These are phyloP conservation scores for Microhierax caerulescens DNA, from an alignment of 2,797 vertebrate genomes.

Conservation along the genomic window DNA sequence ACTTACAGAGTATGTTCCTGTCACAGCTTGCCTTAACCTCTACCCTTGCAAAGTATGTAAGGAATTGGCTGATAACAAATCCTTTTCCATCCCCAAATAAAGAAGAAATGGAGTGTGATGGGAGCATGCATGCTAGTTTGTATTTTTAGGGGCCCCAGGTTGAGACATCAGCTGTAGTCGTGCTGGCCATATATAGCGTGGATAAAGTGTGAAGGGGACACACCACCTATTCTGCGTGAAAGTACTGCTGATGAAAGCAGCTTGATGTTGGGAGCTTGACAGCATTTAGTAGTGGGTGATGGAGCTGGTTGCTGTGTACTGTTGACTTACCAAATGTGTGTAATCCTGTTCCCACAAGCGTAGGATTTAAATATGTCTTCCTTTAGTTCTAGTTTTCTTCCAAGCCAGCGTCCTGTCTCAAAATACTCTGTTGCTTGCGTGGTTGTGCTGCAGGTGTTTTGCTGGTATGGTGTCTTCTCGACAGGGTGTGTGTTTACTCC, in stretches of 20 bases:
- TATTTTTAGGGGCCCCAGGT: not conserved
- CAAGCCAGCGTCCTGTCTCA: not conserved
- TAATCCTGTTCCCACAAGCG: not conserved
- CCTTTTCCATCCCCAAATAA: conserved; percentile 37
- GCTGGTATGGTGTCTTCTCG: not conserved
- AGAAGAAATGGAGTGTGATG: not conserved
- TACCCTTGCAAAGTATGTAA: conserved; percentile 7
- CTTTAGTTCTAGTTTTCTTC: not conserved
- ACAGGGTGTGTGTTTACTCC: not conserved
- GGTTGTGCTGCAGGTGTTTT: not conserved
- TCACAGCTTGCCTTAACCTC: conserved; percentile 31
- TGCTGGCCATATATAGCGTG: not conserved
- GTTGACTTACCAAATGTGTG: rapidly evolving
- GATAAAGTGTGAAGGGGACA: not conserved
- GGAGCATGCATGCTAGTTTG: rapidly evolving
- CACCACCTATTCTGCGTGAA: not conserved
- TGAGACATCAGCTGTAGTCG: not conserved
- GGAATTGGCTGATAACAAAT: conserved; percentile 59
- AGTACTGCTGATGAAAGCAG: too few relatives aligned
- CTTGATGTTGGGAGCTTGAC: rapidly evolving
- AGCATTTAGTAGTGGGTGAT: rapidly evolving
- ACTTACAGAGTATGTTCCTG: not conserved
- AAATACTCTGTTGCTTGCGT: rapidly evolving
- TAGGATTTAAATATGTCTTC: not conserved
- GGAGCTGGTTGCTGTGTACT: rapidly evolving